Conservation (phyloP, 2,797 vertebrate genomes). For the Notamacropus eugenii region DNA sequence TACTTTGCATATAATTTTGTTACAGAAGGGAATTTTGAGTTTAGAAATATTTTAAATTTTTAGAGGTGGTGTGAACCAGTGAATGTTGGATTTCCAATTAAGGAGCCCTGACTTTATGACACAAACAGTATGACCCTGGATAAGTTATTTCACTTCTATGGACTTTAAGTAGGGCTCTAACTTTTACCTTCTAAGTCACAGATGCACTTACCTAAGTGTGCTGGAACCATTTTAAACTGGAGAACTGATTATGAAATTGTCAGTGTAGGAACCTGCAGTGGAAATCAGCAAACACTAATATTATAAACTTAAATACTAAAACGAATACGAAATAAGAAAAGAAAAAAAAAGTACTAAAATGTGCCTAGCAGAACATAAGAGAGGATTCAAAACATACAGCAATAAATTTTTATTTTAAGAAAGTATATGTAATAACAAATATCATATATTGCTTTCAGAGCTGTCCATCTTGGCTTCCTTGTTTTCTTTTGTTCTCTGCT, state of each 20-base stretch:
- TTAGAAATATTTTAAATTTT: not conserved
- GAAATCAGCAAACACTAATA: not conserved
- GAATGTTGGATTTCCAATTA: not conserved
- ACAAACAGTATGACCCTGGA: not conserved
- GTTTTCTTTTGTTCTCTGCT: no score
- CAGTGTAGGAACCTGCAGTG: not conserved
- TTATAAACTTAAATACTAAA: no score
- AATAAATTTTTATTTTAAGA: no score
- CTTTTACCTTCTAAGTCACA: not conserved
- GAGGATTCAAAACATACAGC: no score
- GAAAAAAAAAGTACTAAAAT: no score
- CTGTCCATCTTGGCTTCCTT: no score
- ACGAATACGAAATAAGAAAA: no score
- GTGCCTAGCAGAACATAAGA: no score
- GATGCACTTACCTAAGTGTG: not conserved
- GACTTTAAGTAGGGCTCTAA: not conserved
- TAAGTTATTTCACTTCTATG: not conserved
- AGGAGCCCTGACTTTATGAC: no score
- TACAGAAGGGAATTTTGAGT: not conserved
- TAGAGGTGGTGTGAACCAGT: not conserved
- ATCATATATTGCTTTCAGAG: no score
- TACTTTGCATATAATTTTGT: slow-evolving; percentile 3
- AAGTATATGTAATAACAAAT: no score
- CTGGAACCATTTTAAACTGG: not conserved
- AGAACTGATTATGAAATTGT: not conserved